phyloP scores from a whole-genome alignment of 1,140 invertebrate genomes.

The Neodiprion pinetum region DNA sequence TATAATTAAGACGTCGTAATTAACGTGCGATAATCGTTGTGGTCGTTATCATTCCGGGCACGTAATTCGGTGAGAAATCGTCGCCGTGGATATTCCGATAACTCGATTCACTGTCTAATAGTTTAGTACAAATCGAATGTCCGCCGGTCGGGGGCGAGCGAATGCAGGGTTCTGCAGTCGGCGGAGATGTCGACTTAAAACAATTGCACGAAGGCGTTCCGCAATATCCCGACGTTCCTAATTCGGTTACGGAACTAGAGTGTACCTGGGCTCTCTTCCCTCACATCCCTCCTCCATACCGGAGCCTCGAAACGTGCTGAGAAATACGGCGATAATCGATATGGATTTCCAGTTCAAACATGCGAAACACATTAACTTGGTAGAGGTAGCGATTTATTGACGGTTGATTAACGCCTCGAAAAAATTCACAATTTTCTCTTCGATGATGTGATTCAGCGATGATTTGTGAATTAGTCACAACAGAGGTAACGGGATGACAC shows the following conservation, averaged over 20 bases:
- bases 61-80: slow-evolving; percentile 33
- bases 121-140: slow-evolving; percentile 63
- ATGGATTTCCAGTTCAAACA: background rate
- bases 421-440: too few species aligned
- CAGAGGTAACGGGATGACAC: too few species aligned
- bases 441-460: too few species aligned
- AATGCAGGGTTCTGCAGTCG: slow-evolving; percentile 33
- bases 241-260: slow-evolving; percentile 58
- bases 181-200: slow-evolving; percentile 62
- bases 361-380: too few species aligned
- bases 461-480: too few species aligned
- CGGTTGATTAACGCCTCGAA: too few species aligned
- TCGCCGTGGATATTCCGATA: slow-evolving; percentile 42
- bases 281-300: too few species aligned
- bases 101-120: slow-evolving; percentile 54
- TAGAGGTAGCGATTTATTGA: too few species aligned
- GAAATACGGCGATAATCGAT: slow-evolving; percentile 1
- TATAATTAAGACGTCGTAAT: background rate
- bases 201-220: slow-evolving; percentile 56
- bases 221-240: slow-evolving; percentile 63
- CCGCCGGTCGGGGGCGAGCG: slow-evolving; percentile 37
- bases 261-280: background rate
- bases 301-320: background rate
- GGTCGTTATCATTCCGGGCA: background rate
- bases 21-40: slow-evolving; percentile 1